Evolutionary conservation across 2,888 invertebrate genomes (phyloP).

Genomic region (Sesamia inferens): DNA sequence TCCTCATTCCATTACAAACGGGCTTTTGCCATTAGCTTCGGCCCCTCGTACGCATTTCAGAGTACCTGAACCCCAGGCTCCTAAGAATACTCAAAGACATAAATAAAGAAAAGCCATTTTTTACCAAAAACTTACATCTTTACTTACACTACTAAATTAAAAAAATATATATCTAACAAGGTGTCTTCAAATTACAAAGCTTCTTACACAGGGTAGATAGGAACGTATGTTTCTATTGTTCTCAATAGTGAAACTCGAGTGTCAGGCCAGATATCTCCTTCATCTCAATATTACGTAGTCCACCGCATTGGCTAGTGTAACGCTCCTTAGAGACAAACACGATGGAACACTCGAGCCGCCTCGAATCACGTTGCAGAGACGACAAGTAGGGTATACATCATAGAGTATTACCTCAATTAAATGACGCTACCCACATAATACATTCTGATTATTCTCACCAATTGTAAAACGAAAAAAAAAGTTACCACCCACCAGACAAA

Average conservation of each 20-base stretch:
- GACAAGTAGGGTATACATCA: constrained; percentile 32
- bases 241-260: constrained; percentile 48
- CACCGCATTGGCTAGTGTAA: constrained; percentile 51
- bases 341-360: constrained; percentile 49
- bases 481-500: too few relatives aligned
- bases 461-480: background rate
- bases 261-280: constrained; percentile 52
- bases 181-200: background rate
- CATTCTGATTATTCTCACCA: background rate
- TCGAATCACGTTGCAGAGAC: constrained; percentile 49
- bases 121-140: background rate
- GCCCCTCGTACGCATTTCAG: too few relatives aligned
- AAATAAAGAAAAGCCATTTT: background rate
- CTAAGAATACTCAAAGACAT: background rate
- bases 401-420: constrained; percentile 13
- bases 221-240: constrained; percentile 25
- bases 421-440: background rate
- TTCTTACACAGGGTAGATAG: background rate
- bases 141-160: background rate
- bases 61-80: background rate
- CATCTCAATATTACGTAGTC: constrained; percentile 51
- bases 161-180: background rate
- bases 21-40: background rate
- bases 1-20: background rate
- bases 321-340: constrained; percentile 53